A percentile compares a stretch with the other conserved stretches of the same genome.
phyloP scores from a whole-genome alignment of 2,888 invertebrate species.

The Drosophila flavopinicola region DNA sequence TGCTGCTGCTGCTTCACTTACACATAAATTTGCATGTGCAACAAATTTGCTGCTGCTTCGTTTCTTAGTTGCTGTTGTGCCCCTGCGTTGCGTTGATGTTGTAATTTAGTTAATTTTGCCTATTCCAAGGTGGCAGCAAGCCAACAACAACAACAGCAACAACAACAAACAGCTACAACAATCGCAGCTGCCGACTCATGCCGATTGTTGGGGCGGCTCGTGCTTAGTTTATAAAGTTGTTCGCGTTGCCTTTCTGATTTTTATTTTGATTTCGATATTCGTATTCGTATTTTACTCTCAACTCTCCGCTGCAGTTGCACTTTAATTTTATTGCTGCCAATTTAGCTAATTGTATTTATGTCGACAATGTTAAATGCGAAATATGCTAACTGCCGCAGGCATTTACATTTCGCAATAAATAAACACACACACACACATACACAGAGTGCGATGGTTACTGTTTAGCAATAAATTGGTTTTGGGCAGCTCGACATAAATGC shows the following conservation, averaged over 20 bases:
- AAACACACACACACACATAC: background rate
- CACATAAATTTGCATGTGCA: slow-evolving; percentile 83
- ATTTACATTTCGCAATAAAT: slow-evolving; percentile 18
- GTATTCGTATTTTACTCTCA: slow-evolving; percentile 22
- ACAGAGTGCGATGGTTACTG: background rate
- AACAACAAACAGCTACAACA: slow-evolving; percentile 21
- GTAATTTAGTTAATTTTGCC: slow-evolving; percentile 81
- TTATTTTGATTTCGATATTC: slow-evolving; percentile 40
- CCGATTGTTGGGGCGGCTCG: slow-evolving; percentile 51
- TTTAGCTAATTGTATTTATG: slow-evolving; percentile 71
- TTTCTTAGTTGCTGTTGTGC: slow-evolving; percentile 42
- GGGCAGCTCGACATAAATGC: background rate
- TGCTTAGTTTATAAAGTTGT: slow-evolving; percentile 71
- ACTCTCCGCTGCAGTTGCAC: slow-evolving; percentile 57
- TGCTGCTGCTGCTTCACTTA: slow-evolving; percentile 67
- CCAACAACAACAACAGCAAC: slow-evolving; percentile 51
- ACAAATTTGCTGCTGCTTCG: slow-evolving; percentile 73
- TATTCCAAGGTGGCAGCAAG: slow-evolving; percentile 79
- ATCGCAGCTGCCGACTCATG: slow-evolving; percentile 55
- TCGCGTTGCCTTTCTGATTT: slow-evolving; percentile 61
- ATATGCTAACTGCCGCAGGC: slow-evolving; percentile 7
- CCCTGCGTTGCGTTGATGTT: slow-evolving; percentile 61
- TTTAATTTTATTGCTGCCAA: slow-evolving; percentile 71
- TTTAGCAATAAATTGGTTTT: background rate
- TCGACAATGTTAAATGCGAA: slow-evolving; percentile 35